Evolutionary conservation across 1,140 invertebrate genomes (phyloP).

Genomic region (Penaeus japonicus): DNA sequence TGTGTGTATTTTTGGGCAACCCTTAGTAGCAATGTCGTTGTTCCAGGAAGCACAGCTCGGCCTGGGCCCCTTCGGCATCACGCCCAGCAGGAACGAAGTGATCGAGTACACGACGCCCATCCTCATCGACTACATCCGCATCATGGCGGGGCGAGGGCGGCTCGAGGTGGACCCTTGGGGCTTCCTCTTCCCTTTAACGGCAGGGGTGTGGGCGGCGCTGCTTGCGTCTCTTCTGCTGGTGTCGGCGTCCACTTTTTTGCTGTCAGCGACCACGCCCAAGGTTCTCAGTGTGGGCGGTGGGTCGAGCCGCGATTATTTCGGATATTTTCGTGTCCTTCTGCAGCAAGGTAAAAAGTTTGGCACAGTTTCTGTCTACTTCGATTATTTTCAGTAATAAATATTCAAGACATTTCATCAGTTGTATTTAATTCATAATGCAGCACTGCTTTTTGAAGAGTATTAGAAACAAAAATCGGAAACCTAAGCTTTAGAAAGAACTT

Average conservation of each 20-base stretch:
- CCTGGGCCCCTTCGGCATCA: not conserved
- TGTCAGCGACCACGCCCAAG: not conserved
- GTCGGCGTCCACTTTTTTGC: not conserved
- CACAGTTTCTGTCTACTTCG: not conserved
- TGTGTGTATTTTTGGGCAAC: not conserved
- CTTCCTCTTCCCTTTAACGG: conserved; percentile 30
- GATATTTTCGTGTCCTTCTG: not conserved
- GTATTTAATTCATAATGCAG: not conserved
- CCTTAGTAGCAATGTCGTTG: not conserved
- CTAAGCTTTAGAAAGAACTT: not conserved
- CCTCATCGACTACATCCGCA: not conserved
- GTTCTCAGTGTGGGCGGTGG: not conserved
- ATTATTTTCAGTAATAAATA: not conserved
- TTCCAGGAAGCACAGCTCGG: conserved; percentile 27
- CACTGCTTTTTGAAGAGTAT: not conserved
- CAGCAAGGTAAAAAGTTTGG: not conserved
- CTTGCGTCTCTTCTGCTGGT: not conserved
- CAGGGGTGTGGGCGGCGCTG: conserved; percentile 17
- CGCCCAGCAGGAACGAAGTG: not conserved
- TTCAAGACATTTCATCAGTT: not conserved
- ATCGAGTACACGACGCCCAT: not conserved
- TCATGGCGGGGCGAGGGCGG: not conserved
- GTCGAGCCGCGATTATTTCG: not conserved
- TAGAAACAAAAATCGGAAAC: not conserved
- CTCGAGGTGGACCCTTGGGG: conserved; percentile 29